Evolutionary conservation across 2,888 invertebrate genomes (phyloP).

Genomic region (Bhutanitis thaidina): DNA sequence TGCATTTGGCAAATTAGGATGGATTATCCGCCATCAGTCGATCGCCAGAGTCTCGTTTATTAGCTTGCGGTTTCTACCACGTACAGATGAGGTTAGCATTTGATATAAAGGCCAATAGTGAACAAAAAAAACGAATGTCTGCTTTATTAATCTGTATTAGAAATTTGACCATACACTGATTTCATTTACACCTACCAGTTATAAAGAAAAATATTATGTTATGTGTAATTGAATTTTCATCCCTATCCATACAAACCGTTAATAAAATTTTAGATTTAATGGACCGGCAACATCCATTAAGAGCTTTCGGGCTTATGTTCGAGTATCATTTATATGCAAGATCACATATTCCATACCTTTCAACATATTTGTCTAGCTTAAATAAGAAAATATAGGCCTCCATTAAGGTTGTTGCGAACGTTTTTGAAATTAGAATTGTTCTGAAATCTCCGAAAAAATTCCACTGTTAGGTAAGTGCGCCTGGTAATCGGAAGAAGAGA

Average conservation of each 20-base stretch:
- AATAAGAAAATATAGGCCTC: slow-evolving; percentile 23
- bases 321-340: slow-evolving; percentile 48
- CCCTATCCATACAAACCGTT: slow-evolving; percentile 18
- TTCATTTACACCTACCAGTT: no score
- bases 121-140: no score
- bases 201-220: not conserved
- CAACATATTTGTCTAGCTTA: slow-evolving; percentile 42
- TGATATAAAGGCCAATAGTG: no score
- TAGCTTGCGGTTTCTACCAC: no score
- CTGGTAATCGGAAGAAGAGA: no score
- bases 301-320: slow-evolving; percentile 42
- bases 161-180: no score
- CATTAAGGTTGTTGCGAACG: not conserved
- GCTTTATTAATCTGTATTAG: no score
- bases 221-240: slow-evolving; percentile 10
- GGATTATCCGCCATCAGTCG: no score
- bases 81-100: no score
- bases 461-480: no score
- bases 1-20: no score
- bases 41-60: no score
- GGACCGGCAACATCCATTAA: slow-evolving; percentile 46
- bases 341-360: slow-evolving; percentile 39
- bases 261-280: slow-evolving; percentile 31
- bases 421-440: not conserved
- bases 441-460: not conserved